Evolutionary conservation across 2,113 vertebrate genomes (phyloP).

Genomic region (Alligator sinensis): DNA sequence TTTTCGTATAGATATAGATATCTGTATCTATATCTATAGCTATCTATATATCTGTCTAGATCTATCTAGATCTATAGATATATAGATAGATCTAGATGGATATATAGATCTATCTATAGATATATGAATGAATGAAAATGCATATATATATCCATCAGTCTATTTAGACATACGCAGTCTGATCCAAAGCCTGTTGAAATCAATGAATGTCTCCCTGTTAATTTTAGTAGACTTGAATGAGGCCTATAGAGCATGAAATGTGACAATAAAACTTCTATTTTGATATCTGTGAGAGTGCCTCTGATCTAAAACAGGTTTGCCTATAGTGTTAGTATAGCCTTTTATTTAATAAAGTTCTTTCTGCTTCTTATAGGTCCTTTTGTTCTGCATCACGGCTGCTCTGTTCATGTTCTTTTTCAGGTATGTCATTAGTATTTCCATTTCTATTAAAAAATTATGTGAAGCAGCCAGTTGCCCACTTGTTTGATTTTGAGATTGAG

Average conservation of each 20-base stretch:
- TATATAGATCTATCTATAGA: no score
- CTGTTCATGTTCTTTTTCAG: constrained; percentile 92
- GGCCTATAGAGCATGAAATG: background rate
- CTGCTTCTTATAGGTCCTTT: constrained; percentile 82
- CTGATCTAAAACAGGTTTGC: background rate
- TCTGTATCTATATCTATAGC: no score
- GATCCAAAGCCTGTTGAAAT: background rate
- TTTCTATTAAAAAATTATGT: constrained; percentile 1
- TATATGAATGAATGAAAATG: no score
- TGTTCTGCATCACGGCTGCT: constrained; percentile 88
- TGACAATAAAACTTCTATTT: background rate
- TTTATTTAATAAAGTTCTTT: constrained; percentile 52
- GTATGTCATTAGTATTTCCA: constrained; percentile 71
- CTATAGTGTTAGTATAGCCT: background rate
- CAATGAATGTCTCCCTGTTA: background rate
- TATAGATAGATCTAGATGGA: no score
- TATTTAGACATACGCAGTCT: background rate
- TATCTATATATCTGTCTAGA: no score
- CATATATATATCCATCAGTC: no score
- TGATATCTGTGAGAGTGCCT: background rate
- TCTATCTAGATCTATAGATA: no score
- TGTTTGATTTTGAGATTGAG: background rate
- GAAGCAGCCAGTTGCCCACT: background rate
- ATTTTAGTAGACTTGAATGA: background rate
- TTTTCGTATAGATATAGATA: no score